Base-by-base conservation (phyloP, 2,113 vertebrate genomes). In the Gnathonemus echidnorhynchus region DNA sequence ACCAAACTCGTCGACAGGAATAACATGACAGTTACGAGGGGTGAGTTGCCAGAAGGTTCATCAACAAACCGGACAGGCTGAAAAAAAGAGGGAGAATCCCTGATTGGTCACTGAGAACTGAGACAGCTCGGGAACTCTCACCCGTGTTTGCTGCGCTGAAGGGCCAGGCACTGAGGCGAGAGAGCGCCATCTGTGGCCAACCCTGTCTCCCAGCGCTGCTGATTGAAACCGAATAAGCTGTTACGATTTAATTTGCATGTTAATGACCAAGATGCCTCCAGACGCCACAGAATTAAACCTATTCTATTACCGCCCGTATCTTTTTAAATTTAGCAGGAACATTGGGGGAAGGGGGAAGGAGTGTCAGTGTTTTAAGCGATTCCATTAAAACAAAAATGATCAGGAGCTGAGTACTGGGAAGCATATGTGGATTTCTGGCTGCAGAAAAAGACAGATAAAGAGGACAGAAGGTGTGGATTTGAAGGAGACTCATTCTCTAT, bases 171-270 rank as follows among this genome's bases (percentile, higher is more conserved):
- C 9, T n/a, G 45, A n/a, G 42, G 45, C 83, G 8, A 24, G 83
- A 48, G 83, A 4, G 21, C 9, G 83, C 3, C 45, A 13, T 48
- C 83, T 48, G 45, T 13, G 45, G 83, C 19, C 83, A 85, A 1
- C 21, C 42, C 7, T 6, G 39, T 19, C 86, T 87, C 96, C 95
- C 95, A 94, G 95, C 95, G 95, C 95, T 95, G 95, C 94, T 95
- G 96, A 97, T 96, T 96, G 96, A 96, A 97, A 97, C 96, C 94
- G 95, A 96, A 97, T 96, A 97, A 97, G 97, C 96, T 97, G 97
- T 96, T 97, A 97, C 96, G 97, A 97, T 97, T 97, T 97, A 96
- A 97, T 97, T 97, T 97, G 96, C 97, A 97, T 97, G 96, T 97
- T 97, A 97, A 97, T 97, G 97, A 97, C 97, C 97, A 97, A 96